phyloP scores from a whole-genome alignment of 1,140 invertebrate species.

The Coptotermes formosanus region DNA sequence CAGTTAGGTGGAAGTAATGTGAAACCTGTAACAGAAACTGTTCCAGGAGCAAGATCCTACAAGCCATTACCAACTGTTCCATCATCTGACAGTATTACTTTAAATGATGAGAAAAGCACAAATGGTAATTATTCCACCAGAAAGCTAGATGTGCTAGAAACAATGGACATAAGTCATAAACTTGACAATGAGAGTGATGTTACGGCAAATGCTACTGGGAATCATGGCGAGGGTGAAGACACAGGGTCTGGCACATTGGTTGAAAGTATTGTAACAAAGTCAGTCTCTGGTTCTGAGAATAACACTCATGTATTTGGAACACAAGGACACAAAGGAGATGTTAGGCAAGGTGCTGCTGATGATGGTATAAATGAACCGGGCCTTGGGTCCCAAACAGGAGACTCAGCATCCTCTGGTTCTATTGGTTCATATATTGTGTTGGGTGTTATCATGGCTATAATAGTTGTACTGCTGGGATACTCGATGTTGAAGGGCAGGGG shows the following conservation, averaged over 20 bases:
- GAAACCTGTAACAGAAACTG: neutral
- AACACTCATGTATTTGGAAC: neutral
- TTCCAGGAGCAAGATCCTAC: neutral
- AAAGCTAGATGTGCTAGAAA: neutral
- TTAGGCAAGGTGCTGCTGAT: neutral
- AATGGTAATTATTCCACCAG: neutral
- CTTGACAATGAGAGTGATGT: neutral
- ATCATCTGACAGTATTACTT: neutral
- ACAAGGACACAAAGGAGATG: neutral
- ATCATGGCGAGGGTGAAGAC: neutral
- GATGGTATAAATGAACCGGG: neutral
- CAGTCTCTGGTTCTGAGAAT: neutral
- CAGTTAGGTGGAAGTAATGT: neutral
- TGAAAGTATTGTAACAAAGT: neutral
- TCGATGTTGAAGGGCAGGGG: neutral
- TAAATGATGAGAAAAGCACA: neutral
- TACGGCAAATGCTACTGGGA: neutral
- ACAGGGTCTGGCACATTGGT: neutral
- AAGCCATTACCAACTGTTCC: neutral
- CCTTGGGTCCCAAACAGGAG: neutral
- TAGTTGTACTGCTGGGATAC: neutral
- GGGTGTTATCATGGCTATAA: neutral
- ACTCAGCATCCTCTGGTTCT: neutral
- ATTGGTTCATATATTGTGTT: neutral
- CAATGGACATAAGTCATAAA: neutral